Evolutionary conservation across 2,113 vertebrate species (phyloP).

Genomic region (Fukomys damarensis): DNA sequence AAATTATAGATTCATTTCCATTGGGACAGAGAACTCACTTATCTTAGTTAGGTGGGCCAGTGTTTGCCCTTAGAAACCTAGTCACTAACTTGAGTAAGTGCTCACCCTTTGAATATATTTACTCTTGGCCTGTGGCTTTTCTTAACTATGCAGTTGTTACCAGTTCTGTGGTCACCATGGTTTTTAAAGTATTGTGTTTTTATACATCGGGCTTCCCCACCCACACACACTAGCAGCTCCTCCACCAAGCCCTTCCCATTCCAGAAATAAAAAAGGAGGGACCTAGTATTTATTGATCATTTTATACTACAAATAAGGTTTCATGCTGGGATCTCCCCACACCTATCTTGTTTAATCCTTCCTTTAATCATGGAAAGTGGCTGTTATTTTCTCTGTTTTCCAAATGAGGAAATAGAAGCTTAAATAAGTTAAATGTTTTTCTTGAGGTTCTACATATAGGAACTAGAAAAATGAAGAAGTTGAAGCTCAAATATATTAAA

Average conservation of each 20-base stretch:
- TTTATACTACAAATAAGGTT: neutral
- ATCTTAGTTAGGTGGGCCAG: neutral
- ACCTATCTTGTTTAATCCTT: neutral
- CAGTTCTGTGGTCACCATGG: neutral
- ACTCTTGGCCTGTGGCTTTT: neutral
- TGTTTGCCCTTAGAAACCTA: neutral
- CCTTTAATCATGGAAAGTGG: neutral
- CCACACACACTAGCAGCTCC: neutral
- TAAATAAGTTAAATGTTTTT: neutral
- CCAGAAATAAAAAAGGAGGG: slow-evolving; percentile 8
- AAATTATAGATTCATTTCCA: neutral
- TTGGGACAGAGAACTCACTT: neutral
- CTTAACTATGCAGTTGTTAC: neutral
- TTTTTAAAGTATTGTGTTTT: neutral
- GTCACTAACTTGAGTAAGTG: neutral
- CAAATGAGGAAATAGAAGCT: slow-evolving; percentile 8
- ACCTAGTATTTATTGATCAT: neutral
- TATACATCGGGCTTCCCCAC: neutral
- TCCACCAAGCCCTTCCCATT: neutral
- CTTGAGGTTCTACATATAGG: neutral
- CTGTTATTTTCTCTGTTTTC: slow-evolving; percentile 26
- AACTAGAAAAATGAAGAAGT: neutral
- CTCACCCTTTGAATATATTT: neutral
- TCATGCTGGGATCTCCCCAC: neutral
- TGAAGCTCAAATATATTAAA: neutral